Conservation (phyloP, 2,888 invertebrate genomes). For the Lottia scabra region DNA sequence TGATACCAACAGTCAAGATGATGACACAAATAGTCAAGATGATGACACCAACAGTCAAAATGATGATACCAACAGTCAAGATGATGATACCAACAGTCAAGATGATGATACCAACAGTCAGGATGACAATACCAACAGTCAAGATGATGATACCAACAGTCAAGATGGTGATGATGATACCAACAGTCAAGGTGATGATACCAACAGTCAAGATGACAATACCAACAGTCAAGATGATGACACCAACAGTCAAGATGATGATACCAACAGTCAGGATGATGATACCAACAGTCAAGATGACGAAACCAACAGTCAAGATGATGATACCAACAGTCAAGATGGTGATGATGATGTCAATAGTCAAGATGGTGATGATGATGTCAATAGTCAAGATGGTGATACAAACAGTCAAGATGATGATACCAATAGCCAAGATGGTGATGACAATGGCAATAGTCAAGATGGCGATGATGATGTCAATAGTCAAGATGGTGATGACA, state of each 20-base stretch:
- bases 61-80: not conserved
- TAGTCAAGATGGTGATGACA: not conserved
- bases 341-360: not conserved
- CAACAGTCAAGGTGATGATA: not conserved
- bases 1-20: not conserved
- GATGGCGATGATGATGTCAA: not conserved
- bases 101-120: not conserved
- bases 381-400: not conserved
- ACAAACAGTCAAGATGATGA: not conserved
- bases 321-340: not conserved
- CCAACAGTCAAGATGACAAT: not conserved
- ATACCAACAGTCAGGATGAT: not conserved
- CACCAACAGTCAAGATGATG: not conserved
- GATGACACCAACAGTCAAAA: not conserved
- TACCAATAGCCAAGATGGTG: not conserved
- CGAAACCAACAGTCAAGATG: not conserved
- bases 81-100: not conserved
- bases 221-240: not conserved
- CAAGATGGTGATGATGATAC: not conserved
- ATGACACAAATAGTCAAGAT: not conserved
- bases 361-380: not conserved
- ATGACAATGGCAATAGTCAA: conserved; percentile 2
- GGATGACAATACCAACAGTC: not conserved
- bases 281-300: not conserved
- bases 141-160: not conserved